phyloP scores from a whole-genome alignment of 2,888 invertebrate genomes.

The Ormyrus rosae region DNA sequence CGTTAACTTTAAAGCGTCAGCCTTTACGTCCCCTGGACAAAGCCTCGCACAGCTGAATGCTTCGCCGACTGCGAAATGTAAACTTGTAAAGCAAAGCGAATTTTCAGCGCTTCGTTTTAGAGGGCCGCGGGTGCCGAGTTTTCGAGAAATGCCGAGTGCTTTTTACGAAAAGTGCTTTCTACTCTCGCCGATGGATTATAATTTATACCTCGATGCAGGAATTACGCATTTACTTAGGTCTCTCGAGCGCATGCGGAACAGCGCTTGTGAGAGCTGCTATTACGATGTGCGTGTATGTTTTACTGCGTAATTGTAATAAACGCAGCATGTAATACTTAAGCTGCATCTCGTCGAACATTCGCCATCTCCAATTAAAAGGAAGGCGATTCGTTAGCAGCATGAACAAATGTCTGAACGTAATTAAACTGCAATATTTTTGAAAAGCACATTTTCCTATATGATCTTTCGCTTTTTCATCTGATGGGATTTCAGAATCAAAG shows the following conservation, averaged over 20 bases:
- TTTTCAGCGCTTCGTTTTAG: background rate
- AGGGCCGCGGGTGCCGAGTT: no score
- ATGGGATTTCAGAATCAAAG: no score
- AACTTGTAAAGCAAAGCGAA: constrained; percentile 25
- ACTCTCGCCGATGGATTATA: no score
- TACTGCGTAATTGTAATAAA: constrained; percentile 44
- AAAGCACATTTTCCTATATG: background rate
- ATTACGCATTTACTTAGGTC: no score
- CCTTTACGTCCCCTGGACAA: background rate
- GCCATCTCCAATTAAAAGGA: constrained; percentile 30
- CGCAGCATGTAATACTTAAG: constrained; percentile 8
- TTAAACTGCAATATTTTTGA: background rate
- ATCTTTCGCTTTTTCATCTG: no score
- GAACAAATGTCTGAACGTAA: background rate
- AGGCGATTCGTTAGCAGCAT: constrained; percentile 12
- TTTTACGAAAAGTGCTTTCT: no score
- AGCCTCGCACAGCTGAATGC: background rate
- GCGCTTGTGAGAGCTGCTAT: constrained; percentile 5
- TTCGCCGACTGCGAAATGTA: background rate
- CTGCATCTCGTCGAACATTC: background rate
- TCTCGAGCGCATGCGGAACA: no score
- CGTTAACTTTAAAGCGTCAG: constrained; percentile 19
- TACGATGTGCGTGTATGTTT: constrained; percentile 12
- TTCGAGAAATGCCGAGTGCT: no score
- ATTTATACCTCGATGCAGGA: no score